A percentile compares a stretch with the other conserved stretches of the same genome.
Conservation (phyloP, 2,888 invertebrate genomes). For the Pherbina coryleti region DNA sequence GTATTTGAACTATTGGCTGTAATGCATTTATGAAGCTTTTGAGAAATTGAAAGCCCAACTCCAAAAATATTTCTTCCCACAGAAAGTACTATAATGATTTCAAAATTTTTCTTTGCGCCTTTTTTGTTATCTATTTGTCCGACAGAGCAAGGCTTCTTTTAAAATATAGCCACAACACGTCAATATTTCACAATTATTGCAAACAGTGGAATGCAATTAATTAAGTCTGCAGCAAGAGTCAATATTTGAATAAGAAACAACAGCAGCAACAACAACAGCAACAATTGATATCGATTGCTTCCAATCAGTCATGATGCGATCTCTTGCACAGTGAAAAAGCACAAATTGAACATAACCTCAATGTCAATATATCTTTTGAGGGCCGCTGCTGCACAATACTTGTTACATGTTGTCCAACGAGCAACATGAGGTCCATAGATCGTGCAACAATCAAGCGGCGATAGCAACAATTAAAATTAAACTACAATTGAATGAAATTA, state of each 20-base stretch:
- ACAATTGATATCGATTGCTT: constrained; percentile 21
- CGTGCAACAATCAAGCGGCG: neutral
- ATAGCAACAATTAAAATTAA: constrained; percentile 2
- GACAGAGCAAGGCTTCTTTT: neutral
- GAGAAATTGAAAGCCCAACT: no score
- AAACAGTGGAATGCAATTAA: neutral
- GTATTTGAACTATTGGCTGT: no score
- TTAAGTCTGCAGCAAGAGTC: no score
- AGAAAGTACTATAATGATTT: no score
- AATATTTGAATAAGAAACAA: neutral
- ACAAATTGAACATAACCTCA: neutral
- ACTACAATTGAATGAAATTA: constrained; percentile 3
- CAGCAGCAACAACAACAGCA: constrained; percentile 29
- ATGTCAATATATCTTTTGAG: no score
- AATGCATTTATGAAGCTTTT: no score
- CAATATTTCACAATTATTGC: neutral
- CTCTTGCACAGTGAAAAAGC: neutral
- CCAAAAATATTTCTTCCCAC: no score
- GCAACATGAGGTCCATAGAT: no score
- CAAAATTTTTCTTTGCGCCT: neutral
- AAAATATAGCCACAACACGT: neutral
- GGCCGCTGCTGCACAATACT: no score
- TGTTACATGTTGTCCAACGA: no score
- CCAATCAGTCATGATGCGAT: neutral
- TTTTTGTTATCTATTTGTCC: neutral